A percentile compares a stretch with the other conserved stretches of the same genome.
phyloP scores from a whole-genome alignment of 2,113 vertebrate species.

The Chiloscyllium plagiosum region DNA sequence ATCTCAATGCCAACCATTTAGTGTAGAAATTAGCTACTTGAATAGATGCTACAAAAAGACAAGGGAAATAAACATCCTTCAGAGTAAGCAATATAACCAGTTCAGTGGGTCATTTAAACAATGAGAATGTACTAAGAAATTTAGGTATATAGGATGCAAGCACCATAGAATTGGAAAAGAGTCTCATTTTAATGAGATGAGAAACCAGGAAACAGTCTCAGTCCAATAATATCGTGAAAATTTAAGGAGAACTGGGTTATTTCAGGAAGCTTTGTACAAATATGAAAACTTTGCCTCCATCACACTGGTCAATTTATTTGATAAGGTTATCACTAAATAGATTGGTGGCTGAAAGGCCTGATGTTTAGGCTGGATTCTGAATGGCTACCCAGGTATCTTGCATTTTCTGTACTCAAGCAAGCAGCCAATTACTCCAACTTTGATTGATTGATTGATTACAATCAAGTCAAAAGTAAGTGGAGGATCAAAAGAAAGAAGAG shows the following conservation, averaged over 20 bases:
- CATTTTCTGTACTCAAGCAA: background rate
- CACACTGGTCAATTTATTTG: background rate
- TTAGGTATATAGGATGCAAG: background rate
- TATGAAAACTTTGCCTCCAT: background rate
- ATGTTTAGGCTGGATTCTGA: background rate
- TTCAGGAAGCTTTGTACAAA: background rate
- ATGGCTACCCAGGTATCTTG: background rate
- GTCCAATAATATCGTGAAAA: background rate
- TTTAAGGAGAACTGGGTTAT: background rate
- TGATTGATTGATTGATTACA: no score
- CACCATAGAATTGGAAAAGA: background rate
- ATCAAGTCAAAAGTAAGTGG: no score
- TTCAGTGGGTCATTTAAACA: background rate
- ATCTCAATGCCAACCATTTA: background rate
- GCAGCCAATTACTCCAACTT: background rate
- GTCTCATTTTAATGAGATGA: background rate
- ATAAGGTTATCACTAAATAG: background rate
- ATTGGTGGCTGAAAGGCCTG: background rate
- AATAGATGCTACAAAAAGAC: no score
- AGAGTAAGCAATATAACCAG: background rate
- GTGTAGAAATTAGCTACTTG: background rate
- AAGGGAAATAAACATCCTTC: background rate
- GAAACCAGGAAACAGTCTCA: background rate
- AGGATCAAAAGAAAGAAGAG: no score
- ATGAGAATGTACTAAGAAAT: background rate